phyloP scores from a whole-genome alignment of 2,888 invertebrate genomes.

The Ophraella communa region DNA sequence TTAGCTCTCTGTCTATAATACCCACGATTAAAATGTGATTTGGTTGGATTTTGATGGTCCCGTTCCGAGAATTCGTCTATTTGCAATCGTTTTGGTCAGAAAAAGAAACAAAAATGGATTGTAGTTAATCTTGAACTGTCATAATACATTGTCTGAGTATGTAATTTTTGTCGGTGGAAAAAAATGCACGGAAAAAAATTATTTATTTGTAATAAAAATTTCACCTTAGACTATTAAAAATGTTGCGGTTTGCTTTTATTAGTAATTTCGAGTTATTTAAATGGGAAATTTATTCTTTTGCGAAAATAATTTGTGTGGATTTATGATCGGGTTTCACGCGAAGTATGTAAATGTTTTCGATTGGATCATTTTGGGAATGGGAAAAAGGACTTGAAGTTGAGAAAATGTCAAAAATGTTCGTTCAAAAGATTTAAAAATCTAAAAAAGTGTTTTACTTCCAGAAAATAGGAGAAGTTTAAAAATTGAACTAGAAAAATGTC shows the following conservation, averaged over 20 bases:
- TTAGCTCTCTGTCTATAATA: background rate
- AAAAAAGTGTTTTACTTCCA: no score
- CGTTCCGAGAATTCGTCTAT: background rate
- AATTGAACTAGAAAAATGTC: no score
- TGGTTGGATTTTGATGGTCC: no score
- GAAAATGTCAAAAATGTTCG: no score
- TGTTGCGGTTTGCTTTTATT: background rate
- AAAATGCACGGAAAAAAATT: slow-evolving; percentile 22
- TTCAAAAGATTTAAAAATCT: no score
- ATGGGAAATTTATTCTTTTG: background rate
- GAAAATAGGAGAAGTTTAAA: no score
- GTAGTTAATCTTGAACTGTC: slow-evolving; percentile 30
- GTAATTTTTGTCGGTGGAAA: slow-evolving; percentile 13
- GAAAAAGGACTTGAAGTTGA: no score
- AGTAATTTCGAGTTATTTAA: background rate
- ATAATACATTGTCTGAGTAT: slow-evolving; percentile 26
- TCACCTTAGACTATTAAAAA: background rate
- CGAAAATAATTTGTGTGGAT: background rate
- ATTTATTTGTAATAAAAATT: slow-evolving; percentile 2
- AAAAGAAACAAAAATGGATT: no score
- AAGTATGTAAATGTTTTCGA: no score
- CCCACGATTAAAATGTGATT: background rate
- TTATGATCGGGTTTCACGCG: no score
- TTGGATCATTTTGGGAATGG: no score
- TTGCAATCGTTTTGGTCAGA: slow-evolving; percentile 6